Conservation (phyloP, 2,113 vertebrate genomes). For the Orientallactaga bullata region DNA sequence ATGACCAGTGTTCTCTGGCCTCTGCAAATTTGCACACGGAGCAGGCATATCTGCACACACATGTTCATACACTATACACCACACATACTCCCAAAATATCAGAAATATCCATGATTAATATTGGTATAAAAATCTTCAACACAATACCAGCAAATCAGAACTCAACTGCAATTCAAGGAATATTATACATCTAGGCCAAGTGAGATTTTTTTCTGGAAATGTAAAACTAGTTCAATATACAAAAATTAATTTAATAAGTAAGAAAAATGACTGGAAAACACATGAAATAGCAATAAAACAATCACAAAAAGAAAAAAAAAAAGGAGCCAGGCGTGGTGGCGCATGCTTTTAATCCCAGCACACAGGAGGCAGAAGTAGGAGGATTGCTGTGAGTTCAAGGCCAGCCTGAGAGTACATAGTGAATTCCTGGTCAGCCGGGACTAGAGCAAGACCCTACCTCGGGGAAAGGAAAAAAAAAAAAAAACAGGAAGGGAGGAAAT, state of each 20-base stretch:
- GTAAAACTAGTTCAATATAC: constrained; percentile 8
- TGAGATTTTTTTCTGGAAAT: constrained; percentile 42
- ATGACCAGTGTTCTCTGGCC: too few species aligned
- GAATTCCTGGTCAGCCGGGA: too few species aligned
- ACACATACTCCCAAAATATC: neutral
- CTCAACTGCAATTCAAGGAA: constrained; percentile 18
- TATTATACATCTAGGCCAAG: constrained; percentile 5
- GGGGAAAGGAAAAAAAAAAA: too few species aligned
- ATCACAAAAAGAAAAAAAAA: neutral
- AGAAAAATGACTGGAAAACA: neutral
- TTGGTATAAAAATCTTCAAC: constrained; percentile 23
- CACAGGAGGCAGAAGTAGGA: too few species aligned
- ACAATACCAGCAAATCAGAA: constrained; percentile 47
- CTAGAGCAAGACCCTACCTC: too few species aligned
- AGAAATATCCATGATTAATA: constrained; percentile 14
- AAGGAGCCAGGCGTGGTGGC: too few species aligned
- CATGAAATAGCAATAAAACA: neutral
- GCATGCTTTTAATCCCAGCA: too few species aligned
- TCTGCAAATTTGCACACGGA: too few species aligned
- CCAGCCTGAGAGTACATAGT: too few species aligned
- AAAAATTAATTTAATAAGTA: constrained; percentile 1
- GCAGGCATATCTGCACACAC: too few species aligned
- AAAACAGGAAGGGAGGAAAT: too few species aligned
- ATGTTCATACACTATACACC: neutral
- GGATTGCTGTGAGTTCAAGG: too few species aligned